Percentiles rank a stretch among this genome's conserved stretches.
These are phyloP conservation scores for Quadroppia sp. DNA, from an alignment of 2,888 invertebrate species.

Conservation along the genomic window DNA sequence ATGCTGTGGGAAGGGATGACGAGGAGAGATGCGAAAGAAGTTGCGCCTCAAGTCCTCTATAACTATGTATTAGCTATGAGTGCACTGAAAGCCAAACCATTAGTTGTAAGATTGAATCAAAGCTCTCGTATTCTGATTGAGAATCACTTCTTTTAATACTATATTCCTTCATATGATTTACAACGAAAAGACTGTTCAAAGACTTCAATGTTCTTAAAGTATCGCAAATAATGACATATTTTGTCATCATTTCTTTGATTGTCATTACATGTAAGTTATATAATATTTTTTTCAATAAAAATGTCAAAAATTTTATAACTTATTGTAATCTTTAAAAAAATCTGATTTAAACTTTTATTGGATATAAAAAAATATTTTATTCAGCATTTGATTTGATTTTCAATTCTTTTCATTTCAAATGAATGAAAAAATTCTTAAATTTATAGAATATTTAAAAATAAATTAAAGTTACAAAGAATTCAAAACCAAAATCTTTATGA, in stretches of 20 bases:
- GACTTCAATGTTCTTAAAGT: background rate
- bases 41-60: conserved; percentile 30
- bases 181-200: background rate
- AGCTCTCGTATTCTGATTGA: background rate
- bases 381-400: too few relatives aligned
- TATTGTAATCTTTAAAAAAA: too few relatives aligned
- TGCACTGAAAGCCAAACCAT: background rate
- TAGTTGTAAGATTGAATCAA: background rate
- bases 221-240: background rate
- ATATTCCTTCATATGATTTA: background rate
- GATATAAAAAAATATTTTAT: too few relatives aligned
- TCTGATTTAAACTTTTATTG: too few relatives aligned
- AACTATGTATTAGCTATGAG: background rate
- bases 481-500: too few relatives aligned
- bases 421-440: too few relatives aligned
- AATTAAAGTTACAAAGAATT: too few relatives aligned
- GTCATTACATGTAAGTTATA: background rate
- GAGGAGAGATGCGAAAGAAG: conserved; percentile 35
- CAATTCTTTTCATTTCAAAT: too few relatives aligned
- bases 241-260: background rate
- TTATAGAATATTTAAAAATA: too few relatives aligned
- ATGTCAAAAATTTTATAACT: too few relatives aligned
- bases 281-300: background rate
- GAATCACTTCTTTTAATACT: conserved; percentile 1
- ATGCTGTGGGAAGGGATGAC: background rate